Evolutionary conservation across 2,888 invertebrate species (phyloP).

Genomic region (Apodemia mormo): DNA sequence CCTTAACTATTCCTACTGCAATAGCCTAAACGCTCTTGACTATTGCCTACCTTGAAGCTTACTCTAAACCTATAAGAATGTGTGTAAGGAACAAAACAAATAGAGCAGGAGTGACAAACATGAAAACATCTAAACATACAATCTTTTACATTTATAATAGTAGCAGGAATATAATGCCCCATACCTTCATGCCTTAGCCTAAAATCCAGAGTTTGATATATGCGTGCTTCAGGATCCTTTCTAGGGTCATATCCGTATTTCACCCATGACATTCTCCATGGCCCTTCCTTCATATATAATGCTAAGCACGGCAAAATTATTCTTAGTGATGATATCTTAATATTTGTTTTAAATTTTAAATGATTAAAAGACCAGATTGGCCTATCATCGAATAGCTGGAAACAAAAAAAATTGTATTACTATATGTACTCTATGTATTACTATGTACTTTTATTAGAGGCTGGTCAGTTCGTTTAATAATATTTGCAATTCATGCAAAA

Average conservation of each 20-base stretch:
- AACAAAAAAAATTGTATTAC: constrained; percentile 29
- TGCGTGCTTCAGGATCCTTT: constrained; percentile 87
- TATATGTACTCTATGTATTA: background rate
- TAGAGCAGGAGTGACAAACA: no score
- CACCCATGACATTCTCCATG: constrained; percentile 96
- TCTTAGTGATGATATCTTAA: constrained; percentile 84
- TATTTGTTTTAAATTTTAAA: constrained; percentile 84
- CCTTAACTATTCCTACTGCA: no score
- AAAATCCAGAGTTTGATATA: constrained; percentile 95
- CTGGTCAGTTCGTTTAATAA: no score
- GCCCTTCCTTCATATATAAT: constrained; percentile 93
- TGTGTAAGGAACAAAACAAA: no score
- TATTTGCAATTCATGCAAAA: no score
- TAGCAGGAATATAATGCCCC: no score
- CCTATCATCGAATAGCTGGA: constrained; percentile 89
- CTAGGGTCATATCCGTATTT: constrained; percentile 96
- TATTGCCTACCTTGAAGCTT: no score
- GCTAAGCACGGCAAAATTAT: constrained; percentile 91
- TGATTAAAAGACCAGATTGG: constrained; percentile 95
- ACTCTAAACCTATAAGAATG: no score
- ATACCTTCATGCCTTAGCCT: constrained; percentile 84
- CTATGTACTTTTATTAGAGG: background rate
- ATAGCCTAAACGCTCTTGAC: no score
- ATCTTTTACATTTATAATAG: no score
- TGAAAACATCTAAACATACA: no score